phyloP scores from a whole-genome alignment of 2,113 vertebrate genomes.

The Falco punctatus region DNA sequence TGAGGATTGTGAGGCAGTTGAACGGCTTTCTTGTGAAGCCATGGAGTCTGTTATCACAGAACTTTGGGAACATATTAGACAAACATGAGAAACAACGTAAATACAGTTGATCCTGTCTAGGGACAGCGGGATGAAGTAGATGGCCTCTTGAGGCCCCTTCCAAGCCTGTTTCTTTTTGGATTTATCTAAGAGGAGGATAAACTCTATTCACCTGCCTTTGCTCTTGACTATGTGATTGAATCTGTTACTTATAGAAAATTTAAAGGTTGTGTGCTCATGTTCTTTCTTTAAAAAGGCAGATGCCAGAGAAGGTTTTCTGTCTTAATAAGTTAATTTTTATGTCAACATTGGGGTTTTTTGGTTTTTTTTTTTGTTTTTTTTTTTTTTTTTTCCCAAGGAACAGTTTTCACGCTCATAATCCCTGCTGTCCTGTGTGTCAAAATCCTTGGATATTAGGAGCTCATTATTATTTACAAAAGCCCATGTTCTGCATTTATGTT shows the following conservation, averaged over 20 bases:
- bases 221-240: not conserved
- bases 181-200: not conserved
- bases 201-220: conserved; percentile 15
- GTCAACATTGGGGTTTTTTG: not conserved
- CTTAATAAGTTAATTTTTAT: not conserved
- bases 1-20: not conserved
- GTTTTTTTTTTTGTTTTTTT: too few relatives aligned
- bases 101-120: conserved; percentile 35
- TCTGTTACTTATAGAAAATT: not conserved
- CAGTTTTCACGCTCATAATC: not conserved
- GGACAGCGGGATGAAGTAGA: not conserved
- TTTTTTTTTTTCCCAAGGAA: not conserved
- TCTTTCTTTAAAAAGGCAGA: not conserved
- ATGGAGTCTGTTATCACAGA: conserved; percentile 27
- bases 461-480: not conserved
- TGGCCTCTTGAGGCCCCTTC: not conserved
- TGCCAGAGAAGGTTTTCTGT: not conserved
- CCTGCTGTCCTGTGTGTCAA: not conserved
- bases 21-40: not conserved
- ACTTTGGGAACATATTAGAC: conserved; percentile 13
- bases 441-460: not conserved
- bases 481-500: not conserved
- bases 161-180: not conserved
- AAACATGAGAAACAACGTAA: conserved; percentile 38
- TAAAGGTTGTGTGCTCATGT: not conserved